Evolutionary conservation across 2,797 vertebrate species (phyloP).

Genomic region (Benthosema pterotum): DNA sequence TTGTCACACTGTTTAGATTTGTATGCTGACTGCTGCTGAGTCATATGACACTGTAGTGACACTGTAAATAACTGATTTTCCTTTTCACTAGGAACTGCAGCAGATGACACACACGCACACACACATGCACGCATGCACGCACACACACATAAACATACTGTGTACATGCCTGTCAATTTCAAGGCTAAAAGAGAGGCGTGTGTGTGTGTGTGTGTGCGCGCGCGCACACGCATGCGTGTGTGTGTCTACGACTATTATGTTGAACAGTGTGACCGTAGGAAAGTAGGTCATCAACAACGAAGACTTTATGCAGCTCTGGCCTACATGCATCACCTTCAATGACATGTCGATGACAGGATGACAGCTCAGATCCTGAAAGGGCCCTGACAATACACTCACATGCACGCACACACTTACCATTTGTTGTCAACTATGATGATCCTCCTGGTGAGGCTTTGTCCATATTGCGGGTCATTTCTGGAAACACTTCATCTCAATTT

Average conservation of each 20-base stretch:
- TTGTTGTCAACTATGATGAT: too few species aligned
- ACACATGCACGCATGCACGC: too few species aligned
- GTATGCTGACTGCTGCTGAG: too few species aligned
- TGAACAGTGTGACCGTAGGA: conserved; percentile 40
- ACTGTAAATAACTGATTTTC: too few species aligned
- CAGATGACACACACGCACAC: conserved; percentile 4
- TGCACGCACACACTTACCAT: too few species aligned
- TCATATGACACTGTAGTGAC: too few species aligned
- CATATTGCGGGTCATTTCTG: too few species aligned
- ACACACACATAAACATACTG: too few species aligned
- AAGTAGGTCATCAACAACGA: conserved; percentile 39
- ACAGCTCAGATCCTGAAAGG: conserved; percentile 40
- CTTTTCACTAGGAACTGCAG: too few species aligned
- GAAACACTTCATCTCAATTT: too few species aligned
- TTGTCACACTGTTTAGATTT: too few species aligned
- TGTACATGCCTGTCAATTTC: conserved; percentile 31
- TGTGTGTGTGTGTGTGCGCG: background rate
- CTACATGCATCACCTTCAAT: conserved; percentile 25
- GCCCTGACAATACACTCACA: conserved; percentile 46
- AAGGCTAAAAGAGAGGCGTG: conserved; percentile 15
- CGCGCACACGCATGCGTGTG: background rate
- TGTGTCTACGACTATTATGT: conserved; percentile 3
- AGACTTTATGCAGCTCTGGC: background rate
- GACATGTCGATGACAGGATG: conserved; percentile 50
- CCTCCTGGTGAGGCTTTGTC: too few species aligned